Conservation (phyloP, 2,797 vertebrate genomes). For the Smutsia temminckii region DNA sequence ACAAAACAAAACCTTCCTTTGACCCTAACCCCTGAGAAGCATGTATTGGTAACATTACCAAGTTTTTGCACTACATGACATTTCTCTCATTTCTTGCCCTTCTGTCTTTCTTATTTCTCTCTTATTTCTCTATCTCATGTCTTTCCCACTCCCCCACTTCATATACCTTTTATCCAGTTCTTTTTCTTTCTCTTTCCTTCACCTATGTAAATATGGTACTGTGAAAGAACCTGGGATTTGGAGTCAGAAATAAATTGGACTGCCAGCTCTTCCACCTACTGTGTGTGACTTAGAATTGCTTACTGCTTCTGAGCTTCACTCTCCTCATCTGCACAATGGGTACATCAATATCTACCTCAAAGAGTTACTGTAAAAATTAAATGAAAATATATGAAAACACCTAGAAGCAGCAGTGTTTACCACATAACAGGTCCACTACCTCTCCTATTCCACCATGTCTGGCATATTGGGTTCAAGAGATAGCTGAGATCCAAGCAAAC, state of each 20-base stretch:
- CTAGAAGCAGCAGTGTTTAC: not conserved
- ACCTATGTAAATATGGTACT: not conserved
- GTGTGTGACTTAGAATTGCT: not conserved
- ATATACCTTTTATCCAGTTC: not conserved
- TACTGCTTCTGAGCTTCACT: not conserved
- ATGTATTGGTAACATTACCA: conserved; percentile 1
- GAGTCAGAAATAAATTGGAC: conserved; percentile 34
- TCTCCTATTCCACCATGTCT: not conserved
- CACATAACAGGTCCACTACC: not conserved
- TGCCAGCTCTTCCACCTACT: conserved; percentile 8
- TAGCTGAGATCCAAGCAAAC: conserved; percentile 13
- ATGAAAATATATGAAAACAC: not conserved
- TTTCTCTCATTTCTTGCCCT: not conserved
- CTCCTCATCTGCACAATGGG: conserved; percentile 1
- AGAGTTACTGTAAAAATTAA: conserved; percentile 20
- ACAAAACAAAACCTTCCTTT: conserved; percentile 38
- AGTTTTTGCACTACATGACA: conserved; percentile 51
- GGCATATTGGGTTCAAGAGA: conserved; percentile 24
- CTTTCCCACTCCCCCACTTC: not conserved
- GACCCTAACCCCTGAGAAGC: not conserved
- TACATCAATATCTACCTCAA: conserved; percentile 26
- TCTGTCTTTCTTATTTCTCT: not conserved
- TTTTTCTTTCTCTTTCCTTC: conserved; percentile 37
- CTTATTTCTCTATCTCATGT: not conserved
- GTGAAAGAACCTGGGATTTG: not conserved